These are phyloP conservation scores for Latrodectus elegans DNA, from an alignment of 2,888 invertebrate genomes.

Conservation along the genomic window DNA sequence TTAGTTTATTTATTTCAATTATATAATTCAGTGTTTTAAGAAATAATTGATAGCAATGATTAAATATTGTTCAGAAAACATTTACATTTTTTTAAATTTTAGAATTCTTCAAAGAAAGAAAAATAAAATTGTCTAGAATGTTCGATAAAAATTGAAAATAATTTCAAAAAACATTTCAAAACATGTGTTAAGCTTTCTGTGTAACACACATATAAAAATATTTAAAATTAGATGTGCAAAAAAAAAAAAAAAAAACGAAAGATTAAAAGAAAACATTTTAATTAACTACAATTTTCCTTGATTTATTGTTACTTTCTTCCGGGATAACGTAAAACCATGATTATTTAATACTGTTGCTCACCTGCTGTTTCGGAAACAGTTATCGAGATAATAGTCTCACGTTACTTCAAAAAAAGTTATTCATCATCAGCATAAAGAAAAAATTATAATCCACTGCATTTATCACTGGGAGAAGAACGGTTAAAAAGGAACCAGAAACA, in stretches of 20 bases:
- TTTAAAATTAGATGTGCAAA: neutral
- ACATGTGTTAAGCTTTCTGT: neutral
- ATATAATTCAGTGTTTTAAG: too few relatives aligned
- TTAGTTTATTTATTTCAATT: too few relatives aligned
- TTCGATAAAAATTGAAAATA: too few relatives aligned
- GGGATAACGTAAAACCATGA: neutral
- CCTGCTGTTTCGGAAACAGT: neutral
- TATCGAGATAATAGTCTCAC: neutral
- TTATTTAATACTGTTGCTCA: neutral
- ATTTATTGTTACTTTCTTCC: neutral
- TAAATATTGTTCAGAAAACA: too few relatives aligned
- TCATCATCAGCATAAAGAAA: neutral
- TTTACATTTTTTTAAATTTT: too few relatives aligned
- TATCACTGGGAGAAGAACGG: conserved; percentile 1
- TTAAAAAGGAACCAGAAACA: conserved; percentile 12
- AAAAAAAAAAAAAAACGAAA: neutral
- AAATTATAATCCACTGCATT: neutral
- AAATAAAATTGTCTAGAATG: too few relatives aligned
- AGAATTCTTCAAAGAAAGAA: too few relatives aligned
- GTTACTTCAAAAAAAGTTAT: neutral
- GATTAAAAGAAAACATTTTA: neutral
- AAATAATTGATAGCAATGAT: too few relatives aligned
- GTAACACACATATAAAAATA: neutral
- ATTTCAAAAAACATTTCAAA: too few relatives aligned
- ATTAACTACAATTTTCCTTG: neutral